Evolutionary conservation across 2,888 invertebrate species (phyloP).

Genomic region (Watsonalla binaria): DNA sequence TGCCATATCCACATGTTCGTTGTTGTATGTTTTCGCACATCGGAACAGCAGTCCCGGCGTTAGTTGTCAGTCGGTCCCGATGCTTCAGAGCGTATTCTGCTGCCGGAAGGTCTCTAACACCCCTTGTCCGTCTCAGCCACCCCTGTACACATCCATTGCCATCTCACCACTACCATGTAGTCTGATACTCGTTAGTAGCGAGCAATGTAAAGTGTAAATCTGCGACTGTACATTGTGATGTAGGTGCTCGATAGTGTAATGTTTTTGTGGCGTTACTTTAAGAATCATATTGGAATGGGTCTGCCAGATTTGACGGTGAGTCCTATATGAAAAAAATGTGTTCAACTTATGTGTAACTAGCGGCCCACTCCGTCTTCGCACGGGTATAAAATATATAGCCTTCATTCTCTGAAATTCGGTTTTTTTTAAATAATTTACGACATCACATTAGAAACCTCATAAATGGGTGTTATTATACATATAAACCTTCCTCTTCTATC

Average conservation of each 20-base stretch:
- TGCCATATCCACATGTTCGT: conserved; percentile 9
- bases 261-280: conserved; percentile 64
- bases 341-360: not conserved
- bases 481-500: too few relatives aligned
- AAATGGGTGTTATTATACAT: too few relatives aligned
- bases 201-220: conserved; percentile 25
- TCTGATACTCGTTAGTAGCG: conserved; percentile 6
- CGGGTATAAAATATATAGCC: too few relatives aligned
- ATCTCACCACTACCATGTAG: conserved; percentile 21
- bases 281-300: conserved; percentile 61
- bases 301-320: conserved; percentile 72
- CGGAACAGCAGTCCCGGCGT: conserved; percentile 13
- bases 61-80: conserved; percentile 49
- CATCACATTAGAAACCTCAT: too few relatives aligned
- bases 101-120: conserved; percentile 62
- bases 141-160: conserved; percentile 17
- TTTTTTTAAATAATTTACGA: too few relatives aligned
- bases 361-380: too few relatives aligned
- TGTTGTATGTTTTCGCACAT: conserved; percentile 3
- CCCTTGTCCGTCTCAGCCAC: conserved; percentile 4
- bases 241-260: conserved; percentile 41
- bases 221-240: conserved; percentile 20
- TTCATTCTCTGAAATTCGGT: too few relatives aligned
- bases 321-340: conserved; percentile 10
- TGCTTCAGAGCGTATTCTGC: conserved; percentile 72